phyloP scores from a whole-genome alignment of 2,113 vertebrate genomes.

The Illadopsis cleaveri region DNA sequence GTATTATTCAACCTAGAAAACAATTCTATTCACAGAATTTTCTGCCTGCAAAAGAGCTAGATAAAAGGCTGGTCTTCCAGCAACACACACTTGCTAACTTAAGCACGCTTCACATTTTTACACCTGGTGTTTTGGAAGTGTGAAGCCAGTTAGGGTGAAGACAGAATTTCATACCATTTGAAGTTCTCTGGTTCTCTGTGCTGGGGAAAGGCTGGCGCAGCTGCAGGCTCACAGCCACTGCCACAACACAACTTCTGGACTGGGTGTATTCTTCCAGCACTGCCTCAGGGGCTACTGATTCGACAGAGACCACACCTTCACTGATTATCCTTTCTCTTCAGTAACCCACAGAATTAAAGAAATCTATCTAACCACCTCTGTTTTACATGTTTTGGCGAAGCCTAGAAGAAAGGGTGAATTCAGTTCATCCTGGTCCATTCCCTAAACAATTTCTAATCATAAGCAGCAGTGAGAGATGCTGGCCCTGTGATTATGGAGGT shows the following conservation, averaged over 20 bases:
- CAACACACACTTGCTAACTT: neutral
- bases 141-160: neutral
- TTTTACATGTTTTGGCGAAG: neutral
- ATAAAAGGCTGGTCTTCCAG: neutral
- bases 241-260: neutral
- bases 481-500: rapidly evolving
- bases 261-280: neutral
- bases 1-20: neutral
- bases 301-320: neutral
- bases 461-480: neutral
- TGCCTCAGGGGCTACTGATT: neutral
- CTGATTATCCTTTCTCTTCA: neutral
- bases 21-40: neutral
- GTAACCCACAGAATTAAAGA: neutral
- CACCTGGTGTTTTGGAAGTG: neutral
- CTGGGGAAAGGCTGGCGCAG: neutral
- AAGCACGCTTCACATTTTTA: neutral
- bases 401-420: neutral
- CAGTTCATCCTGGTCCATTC: neutral
- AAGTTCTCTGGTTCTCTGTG: rapidly evolving
- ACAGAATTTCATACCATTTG: neutral
- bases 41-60: neutral
- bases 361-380: neutral
- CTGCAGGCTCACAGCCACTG: neutral
- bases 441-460: neutral